phyloP scores from a whole-genome alignment of 1,140 invertebrate species.

The Bemisia tabaci region DNA sequence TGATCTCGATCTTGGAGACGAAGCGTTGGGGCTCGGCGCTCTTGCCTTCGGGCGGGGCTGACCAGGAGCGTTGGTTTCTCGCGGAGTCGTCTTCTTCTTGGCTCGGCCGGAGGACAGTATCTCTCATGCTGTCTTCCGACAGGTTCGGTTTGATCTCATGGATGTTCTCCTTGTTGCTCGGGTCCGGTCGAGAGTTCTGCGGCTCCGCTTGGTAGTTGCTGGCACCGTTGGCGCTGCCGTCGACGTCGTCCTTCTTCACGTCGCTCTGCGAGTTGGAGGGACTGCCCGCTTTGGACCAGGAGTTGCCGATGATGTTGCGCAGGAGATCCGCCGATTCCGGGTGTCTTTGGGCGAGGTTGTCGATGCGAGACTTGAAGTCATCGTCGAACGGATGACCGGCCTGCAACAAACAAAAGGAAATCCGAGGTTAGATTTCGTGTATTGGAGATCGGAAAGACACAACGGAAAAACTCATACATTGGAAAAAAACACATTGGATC shows the following conservation, averaged over 20 bases:
- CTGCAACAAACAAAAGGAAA: conserved; percentile 31
- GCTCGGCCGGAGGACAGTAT: conserved; percentile 15
- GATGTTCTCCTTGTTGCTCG: conserved; percentile 6
- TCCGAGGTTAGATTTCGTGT: too few relatives aligned
- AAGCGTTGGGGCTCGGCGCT: conserved; percentile 31
- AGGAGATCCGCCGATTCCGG: conserved; percentile 46
- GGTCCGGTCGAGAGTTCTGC: conserved; percentile 17
- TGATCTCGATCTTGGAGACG: conserved; percentile 41
- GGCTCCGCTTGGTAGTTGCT: conserved; percentile 10
- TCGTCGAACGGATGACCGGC: conserved; percentile 52
- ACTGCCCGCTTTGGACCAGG: neutral
- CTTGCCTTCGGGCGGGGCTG: conserved; percentile 44
- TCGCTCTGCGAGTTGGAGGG: neutral
- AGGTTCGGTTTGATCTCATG: conserved; percentile 30
- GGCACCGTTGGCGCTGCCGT: conserved; percentile 3
- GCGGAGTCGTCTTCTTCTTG: conserved; percentile 29
- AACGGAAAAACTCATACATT: too few relatives aligned
- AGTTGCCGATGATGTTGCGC: conserved; percentile 11
- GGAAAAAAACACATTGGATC: too few relatives aligned
- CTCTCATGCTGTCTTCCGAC: conserved; percentile 52
- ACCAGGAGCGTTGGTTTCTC: conserved; percentile 49
- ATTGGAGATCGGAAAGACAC: too few relatives aligned
- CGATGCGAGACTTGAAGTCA: conserved; percentile 38
- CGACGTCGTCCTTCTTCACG: conserved; percentile 9
- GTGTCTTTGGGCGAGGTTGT: conserved; percentile 41